Evolutionary conservation across 1,140 invertebrate species (phyloP), one percentile per base, ranked within the genome.

Genomic region (Tetranychus cinnabarinus): DNA sequence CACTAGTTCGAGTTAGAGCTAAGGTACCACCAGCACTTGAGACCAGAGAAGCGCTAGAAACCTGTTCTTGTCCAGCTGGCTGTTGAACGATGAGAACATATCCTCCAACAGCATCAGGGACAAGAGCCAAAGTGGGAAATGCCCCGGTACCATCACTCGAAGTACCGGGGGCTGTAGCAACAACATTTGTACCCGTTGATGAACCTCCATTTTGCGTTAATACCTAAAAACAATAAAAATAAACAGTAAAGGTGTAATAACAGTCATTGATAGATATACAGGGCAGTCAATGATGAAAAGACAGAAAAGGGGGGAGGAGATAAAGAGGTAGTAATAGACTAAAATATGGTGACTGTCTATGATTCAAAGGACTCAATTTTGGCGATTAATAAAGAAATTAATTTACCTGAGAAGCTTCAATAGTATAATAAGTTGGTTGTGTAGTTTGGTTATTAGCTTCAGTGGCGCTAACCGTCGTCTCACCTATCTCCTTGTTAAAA

Each of bases 401-500:
- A 52, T 8, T 10, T 60, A 60, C 59, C 59, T 60, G 59, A 33
- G 46, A 52, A n/a, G 59, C 36, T n/a, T 60, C 59, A 23, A 60
- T 56, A 34, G 60, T 58, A 45, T 61, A 63, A 58, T 55, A 64
- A 13, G 62, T 64, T 58, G 60, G 31, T 42, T 42, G 39, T 34
- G 31, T 39, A 37, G 37, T 48, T 56, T 56, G 57, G 46, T 45
- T 56, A 2, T 55, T 23, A 23, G 52, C 56, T 39, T 57, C 54
- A 47, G 60, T 33, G 10, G 42, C 60, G 37, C 54, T 55, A n/a
- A 13, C 13, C 13, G 35, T 37, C 33, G 34, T 47, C 23, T 69
- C 64, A 42, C 57, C 69, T 57, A 88, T 87, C 72, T 88, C 85
- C 68, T 86, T 86, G 67, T 88, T 85, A 68, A 88, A 87, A 3